phyloP scores from a whole-genome alignment of 1,140 invertebrate species.

The Neocloeon triangulifer region DNA sequence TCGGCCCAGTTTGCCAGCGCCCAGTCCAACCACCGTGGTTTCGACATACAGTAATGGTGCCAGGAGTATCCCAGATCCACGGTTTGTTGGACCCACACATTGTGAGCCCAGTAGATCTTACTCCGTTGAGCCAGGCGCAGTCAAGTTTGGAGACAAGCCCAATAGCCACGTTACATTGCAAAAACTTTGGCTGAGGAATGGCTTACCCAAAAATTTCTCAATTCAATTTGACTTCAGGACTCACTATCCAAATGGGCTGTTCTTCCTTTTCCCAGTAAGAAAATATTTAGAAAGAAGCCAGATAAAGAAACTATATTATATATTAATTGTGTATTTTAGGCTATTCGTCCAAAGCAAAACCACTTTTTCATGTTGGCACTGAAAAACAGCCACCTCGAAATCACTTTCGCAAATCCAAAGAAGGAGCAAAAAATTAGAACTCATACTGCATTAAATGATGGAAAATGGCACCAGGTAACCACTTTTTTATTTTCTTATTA shows the following conservation, averaged over 20 bases:
- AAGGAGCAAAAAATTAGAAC: constrained; percentile 36
- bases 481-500: neutral
- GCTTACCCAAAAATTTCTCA: constrained; percentile 44
- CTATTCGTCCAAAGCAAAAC: constrained; percentile 26
- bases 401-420: constrained; percentile 40
- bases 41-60: constrained; percentile 3
- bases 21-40: constrained; percentile 11
- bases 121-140: constrained; percentile 50
- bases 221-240: constrained; percentile 67
- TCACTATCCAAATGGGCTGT: constrained; percentile 58
- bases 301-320: neutral
- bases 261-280: constrained; percentile 47
- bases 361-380: constrained; percentile 42
- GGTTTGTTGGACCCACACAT: constrained; percentile 17
- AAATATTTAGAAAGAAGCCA: neutral
- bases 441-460: constrained; percentile 44
- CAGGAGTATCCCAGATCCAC: constrained; percentile 17
- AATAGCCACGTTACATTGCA: constrained; percentile 54
- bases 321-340: too few relatives aligned
- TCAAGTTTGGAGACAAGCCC: constrained; percentile 62
- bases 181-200: constrained; percentile 31
- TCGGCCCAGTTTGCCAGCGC: constrained; percentile 24
- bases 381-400: constrained; percentile 39
- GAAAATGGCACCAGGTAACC: constrained; percentile 53
- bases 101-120: too few relatives aligned